phyloP scores from a whole-genome alignment of 2,113 vertebrate genomes.

The Aptenodytes forsteri region DNA sequence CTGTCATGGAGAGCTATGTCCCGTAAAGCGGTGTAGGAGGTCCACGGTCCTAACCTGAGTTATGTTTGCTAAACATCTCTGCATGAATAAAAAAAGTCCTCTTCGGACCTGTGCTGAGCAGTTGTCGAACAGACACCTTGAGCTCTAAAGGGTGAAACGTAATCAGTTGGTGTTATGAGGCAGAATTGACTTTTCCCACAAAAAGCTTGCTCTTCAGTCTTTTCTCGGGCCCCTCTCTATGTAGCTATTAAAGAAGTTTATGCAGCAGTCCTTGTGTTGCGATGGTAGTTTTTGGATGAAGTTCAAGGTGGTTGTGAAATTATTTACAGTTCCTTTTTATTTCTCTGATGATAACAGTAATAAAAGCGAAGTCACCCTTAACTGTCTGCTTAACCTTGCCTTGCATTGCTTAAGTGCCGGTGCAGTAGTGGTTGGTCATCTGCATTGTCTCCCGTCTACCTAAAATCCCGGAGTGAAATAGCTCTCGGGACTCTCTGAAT shows the following conservation, averaged over 20 bases:
- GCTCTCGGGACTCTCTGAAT: background rate
- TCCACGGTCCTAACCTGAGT: background rate
- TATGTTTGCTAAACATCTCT: background rate
- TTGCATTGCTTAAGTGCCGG: rapidly evolving
- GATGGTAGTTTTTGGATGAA: background rate
- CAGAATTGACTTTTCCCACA: background rate
- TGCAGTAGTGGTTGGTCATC: background rate
- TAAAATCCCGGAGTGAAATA: background rate
- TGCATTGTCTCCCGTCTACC: background rate
- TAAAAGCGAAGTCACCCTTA: background rate
- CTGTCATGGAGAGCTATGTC: background rate
- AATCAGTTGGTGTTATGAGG: background rate
- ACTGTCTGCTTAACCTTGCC: background rate
- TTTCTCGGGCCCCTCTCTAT: background rate
- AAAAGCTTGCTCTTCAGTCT: background rate
- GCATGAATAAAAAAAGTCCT: rapidly evolving
- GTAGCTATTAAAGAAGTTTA: background rate
- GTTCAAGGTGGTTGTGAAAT: background rate
- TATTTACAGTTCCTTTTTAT: background rate
- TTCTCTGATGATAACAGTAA: background rate
- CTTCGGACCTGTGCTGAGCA: background rate
- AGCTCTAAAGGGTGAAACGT: rapidly evolving
- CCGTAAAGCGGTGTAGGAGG: rapidly evolving
- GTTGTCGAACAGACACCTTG: background rate
- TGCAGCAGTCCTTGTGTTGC: background rate